Evolutionary conservation across 2,797 vertebrate genomes (phyloP), one percentile per base, ranked within the genome.

Genomic region (Macroramphosus scolopax): DNA sequence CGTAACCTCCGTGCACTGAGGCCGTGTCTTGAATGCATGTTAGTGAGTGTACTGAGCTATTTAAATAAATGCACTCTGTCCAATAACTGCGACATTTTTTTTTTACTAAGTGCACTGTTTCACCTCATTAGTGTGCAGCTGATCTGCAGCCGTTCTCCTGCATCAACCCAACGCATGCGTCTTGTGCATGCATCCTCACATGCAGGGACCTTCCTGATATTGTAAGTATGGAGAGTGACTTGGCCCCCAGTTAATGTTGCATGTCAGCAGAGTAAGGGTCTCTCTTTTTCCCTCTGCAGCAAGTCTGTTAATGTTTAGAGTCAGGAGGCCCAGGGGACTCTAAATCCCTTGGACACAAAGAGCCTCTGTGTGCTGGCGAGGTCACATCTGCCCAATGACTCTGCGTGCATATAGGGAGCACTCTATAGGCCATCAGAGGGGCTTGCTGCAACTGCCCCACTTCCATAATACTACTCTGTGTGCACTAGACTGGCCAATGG

Each of bases 311-410:
- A 89, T 90, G 88, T 89, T 90, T 89, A 87, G 84, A 84, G 78
- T 82, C 83, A 82, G 84, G 87, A 86, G 82, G 80, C 84, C 84
- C 81, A 69, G 64, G 86, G 85, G 87, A 83, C 77, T 83, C 83
- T 86, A 84, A 89, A 89, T 85, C 84, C 83, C 83, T 74, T 50
- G 68, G 86, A 89, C 87, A 90, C 88, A 91, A 91, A 89, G 89
- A 85, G 85, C 82, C 88, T 89, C 88, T 90, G 86, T 91, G 78
- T 86, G 77, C 80, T 52, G 78, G 65, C 68, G 72, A 87, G 88
- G 89, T 89, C 89, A 89, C 88, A 90, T 90, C 90, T 90, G 88
- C 87, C 85, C 77, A 69, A 67, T 86, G 85, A 85, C 85, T 87
- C 82, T 80, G 81, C 78, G 67, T 83, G 83, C 82, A 81, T 81